Evolutionary conservation across 1,140 invertebrate species (phyloP), one percentile per base, ranked within the genome.

Genomic region (Micrasema minimum): DNA sequence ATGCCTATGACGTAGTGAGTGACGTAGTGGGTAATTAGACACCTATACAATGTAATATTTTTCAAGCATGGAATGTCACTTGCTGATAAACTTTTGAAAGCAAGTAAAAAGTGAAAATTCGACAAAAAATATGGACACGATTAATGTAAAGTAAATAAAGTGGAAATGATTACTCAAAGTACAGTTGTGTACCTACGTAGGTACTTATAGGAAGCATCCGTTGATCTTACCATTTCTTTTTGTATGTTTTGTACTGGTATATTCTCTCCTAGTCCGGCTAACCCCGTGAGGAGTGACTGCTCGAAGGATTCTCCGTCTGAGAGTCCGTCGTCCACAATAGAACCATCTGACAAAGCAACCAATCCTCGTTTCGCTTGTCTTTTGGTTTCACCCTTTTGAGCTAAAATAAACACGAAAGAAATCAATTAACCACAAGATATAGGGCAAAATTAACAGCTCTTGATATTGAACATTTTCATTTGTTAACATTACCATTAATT

Each of bases 201-300:
- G 37, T 38, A 38, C 37, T 38, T 45, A n/a, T 14, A 45, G 4
- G 5, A 7, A 7, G 43, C 18, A 18, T 51, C 7, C n/a, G n/a
- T n/a, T 51, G 22, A 45, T 45, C 10, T 78, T 77, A 83, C 81
- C 55, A 79, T 84, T 74, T 83, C 78, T 70, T 86, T 85, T 74
- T 87, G 86, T 72, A 84, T 74, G 66, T 85, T 82, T 62, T 87
- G 82, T 7, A 88, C 82, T 4, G 85, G 84, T 16, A 85, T 71
- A 53, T 90, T 88, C 4, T 87, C 83, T 0, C 90, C 89, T n/a
- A 91, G 90, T 55, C 87, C 88, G 3, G 89, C 87, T 12, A 92
- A 79, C 6, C 91, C 90, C n/a, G 80, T 80, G 6, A 88, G 75
- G 7, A 89, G 72, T 26, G 84, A 86, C 67, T 85, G 80, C 73